Evolutionary conservation across 92 coral and sea anemone genomes (phyloP), one percentile per base, ranked within the genome.

Genomic region (Metridium senile): DNA sequence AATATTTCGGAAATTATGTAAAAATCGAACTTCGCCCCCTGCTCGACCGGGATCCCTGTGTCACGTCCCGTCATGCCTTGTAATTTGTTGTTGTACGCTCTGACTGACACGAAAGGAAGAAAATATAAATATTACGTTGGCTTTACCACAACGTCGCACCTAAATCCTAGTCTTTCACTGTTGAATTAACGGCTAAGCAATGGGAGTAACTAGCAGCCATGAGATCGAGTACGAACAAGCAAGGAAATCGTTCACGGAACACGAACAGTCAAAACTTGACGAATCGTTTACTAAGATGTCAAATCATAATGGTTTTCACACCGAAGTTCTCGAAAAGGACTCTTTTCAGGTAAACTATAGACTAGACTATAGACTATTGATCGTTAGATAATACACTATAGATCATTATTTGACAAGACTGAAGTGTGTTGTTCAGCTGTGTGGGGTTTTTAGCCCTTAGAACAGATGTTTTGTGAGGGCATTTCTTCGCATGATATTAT

Each of bases 141-240:
- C 13, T 39, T 39, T 39, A 13, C 6, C 49, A 39, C 13, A 39
- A 39, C 13, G 6, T 39, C 13, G 13, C 49, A 13, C 49, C 13
- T 6, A 13, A 39, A 39, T 4, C 13, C 49, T 30, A 17, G 21
- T 18, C 30, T 23, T 29, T 29, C 57, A 33, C 34, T 39, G 16
- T 22, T 0, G 30, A 23, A 8, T 49, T 28, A 21, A 20, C 16
- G 25, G 23, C 16, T 18, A 3, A n/a, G 71, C 72, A 17, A 96
- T 96, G 99, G 99, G 99, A 1, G 66, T 83, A 26, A 52, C 90
- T 1, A 82, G 75, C n/a, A 96, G 99, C 78, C 87, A 85, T 73
- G 89, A 79, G 57, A 58, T 85, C 16, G 91, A 79, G 52, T 79
- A 85, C 62, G 99, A 92, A 58, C 91, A 90, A 74, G 95, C 95